Evolutionary conservation across 2,113 vertebrate species (phyloP).

Genomic region (Epinephelus lanceolatus): DNA sequence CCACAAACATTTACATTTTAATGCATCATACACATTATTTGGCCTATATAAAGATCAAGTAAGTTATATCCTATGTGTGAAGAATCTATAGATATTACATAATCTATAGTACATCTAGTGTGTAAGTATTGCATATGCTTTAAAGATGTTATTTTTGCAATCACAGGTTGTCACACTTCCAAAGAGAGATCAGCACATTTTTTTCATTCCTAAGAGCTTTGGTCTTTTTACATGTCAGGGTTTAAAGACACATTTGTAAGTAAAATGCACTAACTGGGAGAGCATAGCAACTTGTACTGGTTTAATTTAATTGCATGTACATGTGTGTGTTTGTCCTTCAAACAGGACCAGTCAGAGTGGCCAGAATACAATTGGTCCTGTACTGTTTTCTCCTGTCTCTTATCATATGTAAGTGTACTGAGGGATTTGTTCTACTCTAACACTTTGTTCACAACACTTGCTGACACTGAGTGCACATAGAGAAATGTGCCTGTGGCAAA

Average conservation of each 20-base stretch:
- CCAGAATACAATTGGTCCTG: conserved; percentile 71
- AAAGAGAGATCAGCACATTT: conserved; percentile 13
- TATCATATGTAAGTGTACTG: conserved; percentile 81
- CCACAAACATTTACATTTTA: background rate
- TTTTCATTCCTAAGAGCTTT: conserved; percentile 10
- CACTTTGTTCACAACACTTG: background rate
- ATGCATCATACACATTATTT: background rate
- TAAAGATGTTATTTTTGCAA: background rate
- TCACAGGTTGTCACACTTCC: background rate
- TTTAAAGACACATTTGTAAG: background rate
- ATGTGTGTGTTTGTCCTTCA: conserved; percentile 56
- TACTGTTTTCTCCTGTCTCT: conserved; percentile 74
- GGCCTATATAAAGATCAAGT: background rate
- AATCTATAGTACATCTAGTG: background rate
- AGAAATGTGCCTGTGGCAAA: background rate
- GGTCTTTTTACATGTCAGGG: background rate
- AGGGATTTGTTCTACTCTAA: conserved; percentile 31
- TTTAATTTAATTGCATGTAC: conserved; percentile 19
- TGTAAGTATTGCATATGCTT: background rate
- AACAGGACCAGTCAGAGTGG: conserved; percentile 73
- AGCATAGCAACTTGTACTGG: background rate
- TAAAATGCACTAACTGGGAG: background rate
- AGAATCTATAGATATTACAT: background rate
- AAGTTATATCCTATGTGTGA: background rate
- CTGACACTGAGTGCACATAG: conserved; percentile 4